A percentile compares a stretch with the other conserved stretches of the same genome.
These are phyloP conservation scores for Rynchops niger DNA, from an alignment of 2,113 vertebrate genomes.

Conservation along the genomic window DNA sequence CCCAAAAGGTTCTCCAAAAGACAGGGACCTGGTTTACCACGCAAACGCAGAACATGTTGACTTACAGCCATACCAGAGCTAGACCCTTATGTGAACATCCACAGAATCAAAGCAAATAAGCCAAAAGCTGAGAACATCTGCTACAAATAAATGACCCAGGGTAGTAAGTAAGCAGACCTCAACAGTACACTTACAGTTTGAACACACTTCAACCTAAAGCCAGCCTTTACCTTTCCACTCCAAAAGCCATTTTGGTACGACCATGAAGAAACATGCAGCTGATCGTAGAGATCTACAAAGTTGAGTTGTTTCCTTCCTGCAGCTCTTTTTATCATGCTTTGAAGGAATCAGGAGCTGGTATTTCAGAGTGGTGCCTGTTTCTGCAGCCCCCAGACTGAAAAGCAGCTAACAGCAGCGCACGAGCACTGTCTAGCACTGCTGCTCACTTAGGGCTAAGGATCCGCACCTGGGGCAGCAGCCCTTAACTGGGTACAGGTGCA, in stretches of 20 bases:
- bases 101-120: not conserved
- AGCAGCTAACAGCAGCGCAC: fast-evolving
- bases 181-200: fast-evolving
- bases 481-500: not conserved
- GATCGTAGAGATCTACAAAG: not conserved
- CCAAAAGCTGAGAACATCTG: not conserved
- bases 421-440: not conserved
- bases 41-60: fast-evolving
- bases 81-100: fast-evolving
- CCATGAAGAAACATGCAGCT: fast-evolving
- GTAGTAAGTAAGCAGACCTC: not conserved
- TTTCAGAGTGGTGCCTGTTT: fast-evolving
- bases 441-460: not conserved
- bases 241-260: fast-evolving
- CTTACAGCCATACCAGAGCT: not conserved
- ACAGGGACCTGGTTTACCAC: not conserved
- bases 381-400: fast-evolving
- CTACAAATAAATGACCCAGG: fast-evolving
- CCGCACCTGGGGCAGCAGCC: not conserved
- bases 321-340: fast-evolving
- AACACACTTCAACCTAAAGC: not conserved
- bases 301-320: fast-evolving
- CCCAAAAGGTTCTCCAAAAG: not conserved
- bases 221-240: not conserved
- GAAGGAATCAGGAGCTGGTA: not conserved